A percentile compares a stretch with the other conserved stretches of the same genome.
Evolutionary conservation across 2,113 vertebrate species (phyloP).

Genomic region (Calyptomena viridis): DNA sequence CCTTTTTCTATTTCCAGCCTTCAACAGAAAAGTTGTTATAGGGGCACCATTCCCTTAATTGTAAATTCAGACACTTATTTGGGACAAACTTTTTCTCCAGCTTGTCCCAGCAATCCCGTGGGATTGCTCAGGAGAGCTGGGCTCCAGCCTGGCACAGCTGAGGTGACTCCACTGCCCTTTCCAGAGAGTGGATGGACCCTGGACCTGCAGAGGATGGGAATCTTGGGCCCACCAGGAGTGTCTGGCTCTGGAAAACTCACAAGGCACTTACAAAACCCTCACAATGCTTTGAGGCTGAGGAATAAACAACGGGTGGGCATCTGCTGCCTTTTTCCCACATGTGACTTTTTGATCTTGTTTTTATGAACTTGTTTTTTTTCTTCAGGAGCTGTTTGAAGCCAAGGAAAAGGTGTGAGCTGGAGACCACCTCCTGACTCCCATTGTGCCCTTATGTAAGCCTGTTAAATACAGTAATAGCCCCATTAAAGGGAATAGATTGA

Average conservation of each 20-base stretch:
- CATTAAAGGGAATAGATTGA: slow-evolving; percentile 27
- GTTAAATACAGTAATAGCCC: slow-evolving; percentile 32
- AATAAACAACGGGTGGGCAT: neutral
- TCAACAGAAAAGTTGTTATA: neutral
- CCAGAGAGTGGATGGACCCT: neutral
- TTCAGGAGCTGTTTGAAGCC: neutral
- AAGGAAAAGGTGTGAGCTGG: neutral
- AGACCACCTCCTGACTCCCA: neutral
- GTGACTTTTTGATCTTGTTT: neutral
- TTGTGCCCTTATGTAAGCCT: neutral
- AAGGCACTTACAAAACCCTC: fast-evolving
- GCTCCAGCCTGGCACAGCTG: neutral
- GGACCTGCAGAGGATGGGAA: neutral
- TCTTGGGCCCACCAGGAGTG: neutral
- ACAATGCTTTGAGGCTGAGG: fast-evolving
- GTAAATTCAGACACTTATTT: neutral
- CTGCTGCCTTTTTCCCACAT: fast-evolving
- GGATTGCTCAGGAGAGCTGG: neutral
- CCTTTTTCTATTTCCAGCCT: neutral
- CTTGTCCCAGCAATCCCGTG: fast-evolving
- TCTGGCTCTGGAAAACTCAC: neutral
- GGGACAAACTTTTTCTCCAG: neutral
- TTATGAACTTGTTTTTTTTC: neutral
- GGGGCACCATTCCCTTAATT: neutral
- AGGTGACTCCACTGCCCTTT: fast-evolving